Evolutionary conservation across 1,140 invertebrate genomes (phyloP).

Genomic region (Polyergus mexicanus): DNA sequence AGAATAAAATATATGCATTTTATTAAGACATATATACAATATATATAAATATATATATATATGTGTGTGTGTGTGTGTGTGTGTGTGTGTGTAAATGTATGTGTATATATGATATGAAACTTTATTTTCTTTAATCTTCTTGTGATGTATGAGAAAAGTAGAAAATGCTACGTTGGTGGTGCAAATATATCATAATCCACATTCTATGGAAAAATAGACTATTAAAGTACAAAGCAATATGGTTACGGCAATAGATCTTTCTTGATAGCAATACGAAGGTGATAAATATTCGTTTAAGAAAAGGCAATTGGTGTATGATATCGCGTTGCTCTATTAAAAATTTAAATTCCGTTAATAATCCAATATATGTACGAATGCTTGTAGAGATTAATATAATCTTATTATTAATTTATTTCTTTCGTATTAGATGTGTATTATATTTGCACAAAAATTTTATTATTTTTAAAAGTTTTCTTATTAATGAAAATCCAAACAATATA

Average conservation of each 20-base stretch:
- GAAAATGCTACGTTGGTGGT: not conserved
- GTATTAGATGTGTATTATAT: no score
- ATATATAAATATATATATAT: not conserved
- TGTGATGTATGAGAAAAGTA: not conserved
- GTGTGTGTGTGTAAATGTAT: not conserved
- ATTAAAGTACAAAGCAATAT: slow-evolving; percentile 5
- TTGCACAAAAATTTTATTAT: no score
- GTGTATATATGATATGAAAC: not conserved
- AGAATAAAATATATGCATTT: not conserved
- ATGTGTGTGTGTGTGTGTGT: not conserved
- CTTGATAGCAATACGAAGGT: not conserved
- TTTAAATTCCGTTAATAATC: not conserved
- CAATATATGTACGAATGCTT: not conserved
- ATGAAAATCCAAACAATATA: not conserved
- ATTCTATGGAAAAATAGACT: not conserved
- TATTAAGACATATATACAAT: not conserved
- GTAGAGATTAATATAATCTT: not conserved
- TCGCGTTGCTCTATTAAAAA: not conserved
- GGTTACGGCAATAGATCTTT: slow-evolving; percentile 12
- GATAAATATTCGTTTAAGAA: not conserved
- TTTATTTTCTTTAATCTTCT: not conserved
- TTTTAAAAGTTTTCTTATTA: no score
- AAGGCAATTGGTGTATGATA: not conserved
- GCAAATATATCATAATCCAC: slow-evolving; percentile 5
- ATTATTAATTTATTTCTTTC: slow-evolving; percentile 12